Evolutionary conservation across 2,113 vertebrate species (phyloP).

Genomic region (Columbina picui): DNA sequence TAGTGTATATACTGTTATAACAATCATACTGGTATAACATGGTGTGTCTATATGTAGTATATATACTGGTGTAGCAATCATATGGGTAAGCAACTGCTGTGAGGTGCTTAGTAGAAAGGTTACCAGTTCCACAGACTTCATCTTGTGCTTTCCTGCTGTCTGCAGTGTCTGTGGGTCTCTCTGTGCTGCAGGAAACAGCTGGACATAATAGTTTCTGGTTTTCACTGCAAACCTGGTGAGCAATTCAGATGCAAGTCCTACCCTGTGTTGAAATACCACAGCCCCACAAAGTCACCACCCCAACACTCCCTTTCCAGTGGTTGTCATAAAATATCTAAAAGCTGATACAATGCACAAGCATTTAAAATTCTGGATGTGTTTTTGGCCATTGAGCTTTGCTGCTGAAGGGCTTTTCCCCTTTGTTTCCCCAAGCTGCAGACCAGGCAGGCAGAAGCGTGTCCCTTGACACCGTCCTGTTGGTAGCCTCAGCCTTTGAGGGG

Average conservation of each 20-base stretch:
- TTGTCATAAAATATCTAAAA: background rate
- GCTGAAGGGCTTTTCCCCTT: background rate
- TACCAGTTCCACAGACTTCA: background rate
- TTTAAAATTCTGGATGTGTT: background rate
- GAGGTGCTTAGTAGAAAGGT: background rate
- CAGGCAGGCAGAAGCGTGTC: rapidly evolving
- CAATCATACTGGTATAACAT: background rate
- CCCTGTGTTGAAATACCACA: background rate
- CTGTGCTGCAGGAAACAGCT: background rate
- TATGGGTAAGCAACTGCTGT: background rate
- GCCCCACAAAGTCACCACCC: background rate
- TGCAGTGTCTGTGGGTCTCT: background rate
- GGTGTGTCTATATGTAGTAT: background rate
- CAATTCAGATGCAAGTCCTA: background rate
- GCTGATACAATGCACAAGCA: background rate
- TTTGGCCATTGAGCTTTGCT: background rate
- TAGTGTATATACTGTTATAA: background rate
- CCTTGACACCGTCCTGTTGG: rapidly evolving
- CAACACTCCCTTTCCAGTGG: background rate
- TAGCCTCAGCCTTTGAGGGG: background rate
- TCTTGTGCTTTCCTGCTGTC: background rate
- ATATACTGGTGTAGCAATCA: background rate
- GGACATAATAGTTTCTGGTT: background rate
- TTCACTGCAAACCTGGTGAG: background rate
- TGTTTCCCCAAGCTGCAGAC: background rate